Evolutionary conservation across 2,113 vertebrate genomes (phyloP), one percentile per base, ranked within the genome.

Genomic region (Actenoides lindsayi): DNA sequence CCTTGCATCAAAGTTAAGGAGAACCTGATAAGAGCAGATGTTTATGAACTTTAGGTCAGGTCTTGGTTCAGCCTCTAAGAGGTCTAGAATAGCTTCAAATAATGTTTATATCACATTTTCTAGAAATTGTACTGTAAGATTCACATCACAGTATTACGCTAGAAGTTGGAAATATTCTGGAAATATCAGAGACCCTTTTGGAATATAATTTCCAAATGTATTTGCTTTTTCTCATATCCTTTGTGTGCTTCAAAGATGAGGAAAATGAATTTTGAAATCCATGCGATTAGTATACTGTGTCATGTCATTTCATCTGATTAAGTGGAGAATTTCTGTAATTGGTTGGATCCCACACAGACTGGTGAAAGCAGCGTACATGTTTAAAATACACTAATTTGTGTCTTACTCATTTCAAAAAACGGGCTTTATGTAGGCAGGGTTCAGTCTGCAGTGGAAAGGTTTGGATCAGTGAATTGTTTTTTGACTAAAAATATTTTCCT

Each of bases 81-180:
- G 6, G 6, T 87, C 50, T 79, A 57, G 54, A 69, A 44, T 68
- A 65, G 79, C 31, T 95, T 84, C 51, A 80, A 57, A n/a, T 87
- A 0, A 57, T 37, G 21, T 59, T 94, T 80, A 8, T 87, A 44
- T 60, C 41, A 27, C 13, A 14, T 56, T 74, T 30, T 86, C 50
- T 59, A 78, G 50, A 90, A 93, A 70, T 63, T 44, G 13, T 48
- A 5, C 67, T 53, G 2, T 13, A 35, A 70, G 24, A 30, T 16
- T 50, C 2, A 1, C 24, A 35, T 37, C 17, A 13, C 0, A 0
- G 71, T 84, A 30, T 41, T 85, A 30, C 14, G 20, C 20, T 83
- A 77, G 25, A 60, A 42, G 70, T 27, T 2, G 9, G 18, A 85
- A 93, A 69, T 74, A 46, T 39, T 83, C 48, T 74, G 16, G n/a